Base-by-base conservation (phyloP, 2,888 invertebrate species). In the Pollenia labialis region DNA sequence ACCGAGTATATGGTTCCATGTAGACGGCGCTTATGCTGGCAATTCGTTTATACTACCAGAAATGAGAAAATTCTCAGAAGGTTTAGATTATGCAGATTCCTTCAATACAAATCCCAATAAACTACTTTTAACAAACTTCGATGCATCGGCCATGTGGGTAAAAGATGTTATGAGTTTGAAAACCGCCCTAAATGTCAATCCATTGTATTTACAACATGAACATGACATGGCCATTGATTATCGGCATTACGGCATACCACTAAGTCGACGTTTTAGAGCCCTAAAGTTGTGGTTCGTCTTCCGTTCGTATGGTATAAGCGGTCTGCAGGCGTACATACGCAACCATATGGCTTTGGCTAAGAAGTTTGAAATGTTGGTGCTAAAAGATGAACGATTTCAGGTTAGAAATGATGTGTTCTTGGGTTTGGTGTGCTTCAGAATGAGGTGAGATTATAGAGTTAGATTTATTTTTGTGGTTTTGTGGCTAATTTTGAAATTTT, bases 71-170 rank as follows among this genome's bases (percentile, higher is more conserved):
- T 93, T 95, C 64, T 94, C 95, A 90, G 94, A 94, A 6, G 96
- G 96, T 0, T 94, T 96, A 44, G 95, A 97, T 93, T 95, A 96
- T 91, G 97, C 97, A 0, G 96, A 96, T 91, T 97, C 97, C 0
- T 97, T 98, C 93, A 97, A 97, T 92, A 96, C 97, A 11, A 98
- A 98, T 92, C 97, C 98, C 0, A 97, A 97, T 92, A 98, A 98
- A 93, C 97, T 97, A 96, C 94, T 98, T 91, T 94, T 98, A 80
- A 96, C 97, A 6, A 97, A 96, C 92, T 97, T 97, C 89, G 98
- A 98, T 92, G 97, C 97, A 89, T 97, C 97, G 0, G 95, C 96
- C 18, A 94, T 98, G 92, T 98, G 98, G 98, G 97, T 96, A 69
- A 95, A 94, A 69, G 96, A 97, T 91, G 94, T 96, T 56, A 96